Evolutionary conservation across 2,113 vertebrate genomes (phyloP).

Genomic region (Anseranas semipalmata): DNA sequence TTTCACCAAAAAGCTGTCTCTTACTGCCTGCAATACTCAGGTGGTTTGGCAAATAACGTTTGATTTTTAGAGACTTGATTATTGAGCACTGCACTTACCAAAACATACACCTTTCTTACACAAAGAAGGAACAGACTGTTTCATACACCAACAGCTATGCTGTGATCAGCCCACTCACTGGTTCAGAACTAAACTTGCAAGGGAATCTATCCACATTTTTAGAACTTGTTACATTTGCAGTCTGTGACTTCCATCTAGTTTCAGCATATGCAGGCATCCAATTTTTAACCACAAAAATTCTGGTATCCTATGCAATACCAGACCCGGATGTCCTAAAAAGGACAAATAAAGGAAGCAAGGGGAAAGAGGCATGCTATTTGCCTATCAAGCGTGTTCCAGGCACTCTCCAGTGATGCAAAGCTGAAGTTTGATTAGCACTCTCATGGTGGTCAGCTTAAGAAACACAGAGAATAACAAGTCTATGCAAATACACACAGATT

Average conservation of each 20-base stretch:
- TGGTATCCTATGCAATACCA: not conserved
- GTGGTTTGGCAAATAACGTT: not conserved
- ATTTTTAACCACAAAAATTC: not conserved
- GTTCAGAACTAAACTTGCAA: not conserved
- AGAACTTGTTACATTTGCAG: not conserved
- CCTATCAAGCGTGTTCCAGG: not conserved
- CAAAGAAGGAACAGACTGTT: not conserved
- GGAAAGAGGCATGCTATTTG: not conserved
- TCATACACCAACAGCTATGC: not conserved
- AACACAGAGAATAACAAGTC: not conserved
- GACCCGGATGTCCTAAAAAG: not conserved
- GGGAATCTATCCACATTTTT: not conserved
- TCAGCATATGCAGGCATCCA: not conserved
- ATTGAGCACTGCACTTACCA: not conserved
- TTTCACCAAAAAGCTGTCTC: not conserved
- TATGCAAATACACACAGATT: not conserved
- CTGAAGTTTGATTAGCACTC: not conserved
- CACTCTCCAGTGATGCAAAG: not conserved
- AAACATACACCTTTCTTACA: not conserved
- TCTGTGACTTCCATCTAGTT: not conserved
- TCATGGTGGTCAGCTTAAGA: rapidly evolving
- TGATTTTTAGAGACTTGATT: not conserved
- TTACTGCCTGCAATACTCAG: not conserved
- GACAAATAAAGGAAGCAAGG: not conserved
- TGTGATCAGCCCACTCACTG: not conserved